These are phyloP conservation scores for Diaprepes abbreviatus DNA, from an alignment of 2,888 invertebrate genomes.

Conservation along the genomic window DNA sequence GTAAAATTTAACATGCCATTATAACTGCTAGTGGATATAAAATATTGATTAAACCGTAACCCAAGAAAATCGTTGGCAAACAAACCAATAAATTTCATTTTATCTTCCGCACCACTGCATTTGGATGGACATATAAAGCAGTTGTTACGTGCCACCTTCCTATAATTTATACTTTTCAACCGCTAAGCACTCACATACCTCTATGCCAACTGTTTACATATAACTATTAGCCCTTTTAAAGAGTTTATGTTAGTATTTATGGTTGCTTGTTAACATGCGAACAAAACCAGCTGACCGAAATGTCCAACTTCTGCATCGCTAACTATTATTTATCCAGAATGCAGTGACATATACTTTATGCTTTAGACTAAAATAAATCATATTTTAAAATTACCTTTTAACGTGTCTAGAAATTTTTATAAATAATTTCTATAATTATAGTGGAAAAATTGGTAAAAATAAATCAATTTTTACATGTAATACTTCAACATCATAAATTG, in stretches of 20 bases:
- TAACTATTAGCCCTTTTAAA: not conserved
- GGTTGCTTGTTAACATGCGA: not conserved
- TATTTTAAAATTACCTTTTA: not conserved
- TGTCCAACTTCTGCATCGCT: no score
- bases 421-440: no score
- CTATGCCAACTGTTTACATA: constrained; percentile 15
- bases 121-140: constrained; percentile 28
- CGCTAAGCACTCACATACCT: constrained; percentile 13
- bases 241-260: not conserved
- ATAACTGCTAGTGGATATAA: not conserved
- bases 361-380: not conserved
- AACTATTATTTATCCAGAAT: no score
- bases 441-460: no score
- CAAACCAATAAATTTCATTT: constrained; percentile 37
- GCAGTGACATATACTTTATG: not conserved
- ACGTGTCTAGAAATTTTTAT: no score
- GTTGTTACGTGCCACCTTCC: constrained; percentile 23
- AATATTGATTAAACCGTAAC: constrained; percentile 24
- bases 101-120: constrained; percentile 32
- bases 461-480: no score
- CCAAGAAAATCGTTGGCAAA: constrained; percentile 28
- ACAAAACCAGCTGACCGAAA: not conserved
- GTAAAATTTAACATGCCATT: constrained; percentile 14
- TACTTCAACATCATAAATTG: no score
- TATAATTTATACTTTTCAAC: constrained; percentile 28